Conservation (phyloP, 2,797 vertebrate genomes). For the Remorina albescens region DNA sequence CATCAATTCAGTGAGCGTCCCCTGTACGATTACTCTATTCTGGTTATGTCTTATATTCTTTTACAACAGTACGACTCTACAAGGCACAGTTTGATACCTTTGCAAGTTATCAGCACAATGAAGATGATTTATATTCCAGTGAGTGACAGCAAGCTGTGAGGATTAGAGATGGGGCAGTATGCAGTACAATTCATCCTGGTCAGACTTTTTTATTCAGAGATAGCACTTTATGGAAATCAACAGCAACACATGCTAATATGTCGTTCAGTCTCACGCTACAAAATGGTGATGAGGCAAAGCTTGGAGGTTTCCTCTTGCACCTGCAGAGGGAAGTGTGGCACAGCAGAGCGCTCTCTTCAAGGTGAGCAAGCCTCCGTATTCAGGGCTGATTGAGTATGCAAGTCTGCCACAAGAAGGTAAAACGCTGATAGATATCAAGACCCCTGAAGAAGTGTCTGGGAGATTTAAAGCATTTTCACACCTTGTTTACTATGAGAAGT, state of each 20-base stretch:
- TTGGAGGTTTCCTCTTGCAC: slow-evolving; percentile 56
- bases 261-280: slow-evolving; percentile 14
- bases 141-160: slow-evolving; percentile 28
- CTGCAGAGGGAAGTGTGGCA: slow-evolving; percentile 76
- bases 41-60: neutral
- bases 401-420: slow-evolving; percentile 48
- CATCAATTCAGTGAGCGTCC: neutral
- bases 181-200: slow-evolving; percentile 1
- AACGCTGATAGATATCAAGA: slow-evolving; percentile 47
- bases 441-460: slow-evolving; percentile 53
- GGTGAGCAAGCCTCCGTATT: slow-evolving; percentile 43
- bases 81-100: slow-evolving; percentile 34
- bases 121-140: slow-evolving; percentile 19
- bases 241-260: slow-evolving; percentile 8
- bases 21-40: slow-evolving; percentile 6
- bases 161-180: slow-evolving; percentile 15
- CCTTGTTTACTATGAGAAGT: slow-evolving; percentile 53
- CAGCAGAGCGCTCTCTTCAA: slow-evolving; percentile 44
- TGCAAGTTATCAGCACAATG: slow-evolving; percentile 22
- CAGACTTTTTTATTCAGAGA: slow-evolving; percentile 12
- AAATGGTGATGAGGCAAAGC: slow-evolving; percentile 15
- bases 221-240: slow-evolving; percentile 1
- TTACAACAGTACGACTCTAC: slow-evolving; percentile 7
- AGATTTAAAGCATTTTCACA: slow-evolving; percentile 64
- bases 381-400: slow-evolving; percentile 60